Conservation (phyloP, 1,140 invertebrate species). For the Meloidogyne exigua region DNA sequence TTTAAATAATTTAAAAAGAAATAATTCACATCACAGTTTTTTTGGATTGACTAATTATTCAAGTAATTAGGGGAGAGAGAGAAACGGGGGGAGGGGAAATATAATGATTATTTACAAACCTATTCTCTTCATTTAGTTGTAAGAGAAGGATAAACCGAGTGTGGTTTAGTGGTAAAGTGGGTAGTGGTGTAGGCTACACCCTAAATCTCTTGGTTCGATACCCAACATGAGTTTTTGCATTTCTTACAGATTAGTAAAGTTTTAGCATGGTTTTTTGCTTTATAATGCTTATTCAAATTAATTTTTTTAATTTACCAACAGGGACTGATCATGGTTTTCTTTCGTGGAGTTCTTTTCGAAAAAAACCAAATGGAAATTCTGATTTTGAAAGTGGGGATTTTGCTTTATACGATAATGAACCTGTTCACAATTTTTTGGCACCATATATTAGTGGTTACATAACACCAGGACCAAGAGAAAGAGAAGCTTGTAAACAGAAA, state of each 20-base stretch:
- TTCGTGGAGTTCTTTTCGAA: conserved; percentile 24
- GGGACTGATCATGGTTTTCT: conserved; percentile 24
- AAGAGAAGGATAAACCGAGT: too few relatives aligned
- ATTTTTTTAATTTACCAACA: neutral
- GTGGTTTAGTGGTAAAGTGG: too few relatives aligned
- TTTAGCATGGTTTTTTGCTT: neutral
- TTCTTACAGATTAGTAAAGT: too few relatives aligned
- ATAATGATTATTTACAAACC: too few relatives aligned
- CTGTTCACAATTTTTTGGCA: conserved; percentile 44
- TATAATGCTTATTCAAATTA: neutral
- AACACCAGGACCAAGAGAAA: conserved; percentile 58
- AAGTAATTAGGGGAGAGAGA: neutral
- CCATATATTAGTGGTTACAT: conserved; percentile 57
- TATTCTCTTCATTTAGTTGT: too few relatives aligned
- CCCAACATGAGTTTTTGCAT: too few relatives aligned
- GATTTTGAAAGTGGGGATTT: conserved; percentile 20
- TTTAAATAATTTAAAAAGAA: conserved; percentile 6
- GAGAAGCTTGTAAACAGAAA: conserved; percentile 52
- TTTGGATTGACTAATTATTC: conserved; percentile 9
- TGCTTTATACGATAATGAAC: conserved; percentile 45
- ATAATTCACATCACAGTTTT: conserved; percentile 17
- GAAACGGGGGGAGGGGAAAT: too few relatives aligned
- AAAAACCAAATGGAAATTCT: conserved; percentile 15
- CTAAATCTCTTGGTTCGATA: too few relatives aligned
- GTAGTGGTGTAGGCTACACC: too few relatives aligned